Evolutionary conservation across 2,797 vertebrate genomes (phyloP), one percentile per base, ranked within the genome.

Genomic region (Catostomus latipinnis): DNA sequence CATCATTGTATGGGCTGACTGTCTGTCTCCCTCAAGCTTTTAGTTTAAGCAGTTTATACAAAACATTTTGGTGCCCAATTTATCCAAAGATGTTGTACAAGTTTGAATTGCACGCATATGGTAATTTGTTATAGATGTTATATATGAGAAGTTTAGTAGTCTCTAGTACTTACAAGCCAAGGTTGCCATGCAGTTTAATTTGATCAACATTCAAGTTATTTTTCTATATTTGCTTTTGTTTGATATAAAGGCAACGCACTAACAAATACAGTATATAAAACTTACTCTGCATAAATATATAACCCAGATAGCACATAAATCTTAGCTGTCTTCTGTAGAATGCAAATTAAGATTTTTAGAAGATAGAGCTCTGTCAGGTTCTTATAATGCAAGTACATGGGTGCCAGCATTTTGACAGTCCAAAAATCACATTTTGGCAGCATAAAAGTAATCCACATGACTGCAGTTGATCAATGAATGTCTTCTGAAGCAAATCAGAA

Each of bases 1-100:
- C 76, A 71, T 78, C 76, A 78, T 65, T 71, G 69, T 71, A 63
- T 78, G 16, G 68, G 50, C 68, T 56, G 52, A 78, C 58, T 34
- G 46, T 49, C 70, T 58, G 48, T 11, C 60, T 63, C 58, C 22
- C 14, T 78, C 12, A 56, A n/a, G 76, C 8, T 63, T 63, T 71
- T 12, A 14, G 11, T 65, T 65, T 56, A 14, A 71, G 61, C 11
- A 11, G 34, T 56, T 65, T 65, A 57, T 34, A 6, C 63, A 9
- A 48, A n/a, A 52, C 18, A 18, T 22, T 56, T 71, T 45, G 43
- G n/a, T 65, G 13, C 60, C 13, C 18, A 46, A 54, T 54, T 67
- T 48, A 5, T 2, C 62, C 4, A 1, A 46, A 48, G 48, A 12
- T 46, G n/a, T 22, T 16, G 34, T 34, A 56, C 5, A 58, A 13